These are phyloP conservation scores for Hylyphantes graminicola DNA, from an alignment of 1,140 invertebrate species.

Conservation along the genomic window DNA sequence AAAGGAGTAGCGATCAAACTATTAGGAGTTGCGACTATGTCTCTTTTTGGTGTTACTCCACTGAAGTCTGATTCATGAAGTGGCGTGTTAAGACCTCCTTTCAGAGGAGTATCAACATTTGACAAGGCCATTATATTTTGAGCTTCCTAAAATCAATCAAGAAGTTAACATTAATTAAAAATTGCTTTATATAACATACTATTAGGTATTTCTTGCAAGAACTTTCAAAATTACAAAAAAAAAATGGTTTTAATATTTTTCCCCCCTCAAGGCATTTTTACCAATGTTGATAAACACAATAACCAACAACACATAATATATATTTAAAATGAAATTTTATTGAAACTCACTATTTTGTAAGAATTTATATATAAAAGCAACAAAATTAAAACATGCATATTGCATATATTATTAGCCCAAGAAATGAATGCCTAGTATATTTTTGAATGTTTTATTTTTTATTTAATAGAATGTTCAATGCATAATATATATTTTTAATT, in stretches of 20 bases:
- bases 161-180: background rate
- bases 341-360: too few species aligned
- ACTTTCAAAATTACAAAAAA: too few species aligned
- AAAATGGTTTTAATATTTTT: too few species aligned
- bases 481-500: too few species aligned
- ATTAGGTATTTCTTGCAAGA: too few species aligned
- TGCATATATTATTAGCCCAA: too few species aligned
- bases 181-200: background rate
- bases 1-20: conserved; percentile 95
- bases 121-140: conserved; percentile 98
- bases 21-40: conserved; percentile 88
- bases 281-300: background rate
- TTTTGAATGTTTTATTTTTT: too few species aligned
- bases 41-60: conserved; percentile 80
- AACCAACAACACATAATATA: background rate
- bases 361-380: too few species aligned
- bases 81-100: conserved; percentile 94
- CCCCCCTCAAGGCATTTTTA: too few species aligned
- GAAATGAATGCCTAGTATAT: too few species aligned
- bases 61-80: conserved; percentile 89
- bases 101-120: conserved; percentile 96
- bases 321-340: background rate
- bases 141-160: conserved; percentile 81
- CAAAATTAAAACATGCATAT: too few species aligned
- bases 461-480: too few species aligned